Evolutionary conservation across 2,888 invertebrate species (phyloP), one percentile per base, ranked within the genome.

Genomic region (Lepidocyrtinus sp.): DNA sequence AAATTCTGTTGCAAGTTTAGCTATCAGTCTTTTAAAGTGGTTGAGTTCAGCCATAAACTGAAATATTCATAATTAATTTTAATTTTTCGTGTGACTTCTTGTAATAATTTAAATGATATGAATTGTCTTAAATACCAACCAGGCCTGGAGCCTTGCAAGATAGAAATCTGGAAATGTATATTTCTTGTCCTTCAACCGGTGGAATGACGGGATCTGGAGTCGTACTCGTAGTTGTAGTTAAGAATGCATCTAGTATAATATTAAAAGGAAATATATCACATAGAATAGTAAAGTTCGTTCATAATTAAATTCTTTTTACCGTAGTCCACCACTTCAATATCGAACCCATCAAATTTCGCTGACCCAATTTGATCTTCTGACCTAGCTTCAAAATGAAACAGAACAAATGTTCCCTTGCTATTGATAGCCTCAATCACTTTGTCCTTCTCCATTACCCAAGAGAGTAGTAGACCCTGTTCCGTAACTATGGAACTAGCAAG

Each of bases 401-500:
- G 68, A 25, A 84, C 70, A 45, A 84, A 84, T 1, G 81, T 69
- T 27, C 82, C 84, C 7, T 22, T 21, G 1, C 64, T 22, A 55
- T 68, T 72, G 12, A 84, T 25, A 1, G 62, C 70, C 50, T 82
- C 59, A 24, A 80, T 75, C 0, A 24, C 21, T 69, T 65, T 78
- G 1, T 27, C 63, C 45, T 19, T 22, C 1, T 27, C 17, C 24
- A 70, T 69, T 63, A 61, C 62, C 84, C 84, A 84, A 17, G 82
- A 82, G 1, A 84, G n/a, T 24, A 84, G 81, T 19, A 82, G 24
- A 3, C 81, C 82, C 64, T 82, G 78, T 1, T 73, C 68, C 0
- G 80, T 67, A 7, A 82, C 15, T 24, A 84, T 82, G 1, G 81
- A 70, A 2, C 64, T 7, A 1, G 71, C 59, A 3, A 81, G 61